A percentile compares a stretch with the other conserved stretches of the same genome.
phyloP scores from a whole-genome alignment of 37 sponge, comb jelly and placozoan species.

The Agelas oroides region DNA sequence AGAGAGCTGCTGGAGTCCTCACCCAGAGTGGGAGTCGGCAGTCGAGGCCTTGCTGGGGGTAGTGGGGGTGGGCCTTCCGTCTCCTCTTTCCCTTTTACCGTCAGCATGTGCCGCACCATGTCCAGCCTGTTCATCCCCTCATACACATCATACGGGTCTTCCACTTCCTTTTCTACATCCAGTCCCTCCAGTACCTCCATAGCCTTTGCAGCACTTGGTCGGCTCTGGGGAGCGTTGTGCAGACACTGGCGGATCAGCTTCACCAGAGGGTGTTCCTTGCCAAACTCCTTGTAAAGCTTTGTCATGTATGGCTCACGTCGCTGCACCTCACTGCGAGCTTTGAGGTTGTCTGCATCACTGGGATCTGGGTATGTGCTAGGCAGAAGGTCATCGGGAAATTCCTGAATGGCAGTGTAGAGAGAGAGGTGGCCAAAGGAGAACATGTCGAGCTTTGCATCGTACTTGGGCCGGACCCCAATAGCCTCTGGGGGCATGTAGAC shows the following conservation, averaged over 20 bases:
- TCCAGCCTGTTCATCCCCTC: background rate
- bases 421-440: slow-evolving; percentile 39
- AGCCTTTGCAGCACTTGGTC: background rate
- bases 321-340: slow-evolving; percentile 14
- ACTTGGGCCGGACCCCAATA: background rate
- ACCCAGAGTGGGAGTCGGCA: too few relatives aligned
- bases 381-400: slow-evolving; percentile 5
- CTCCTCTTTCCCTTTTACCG: background rate
- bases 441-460: slow-evolving; percentile 9
- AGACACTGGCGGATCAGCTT: slow-evolving; percentile 10
- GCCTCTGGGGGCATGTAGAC: slow-evolving; percentile 44
- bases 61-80: too few relatives aligned
- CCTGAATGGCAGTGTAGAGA: slow-evolving; percentile 8
- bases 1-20: too few relatives aligned
- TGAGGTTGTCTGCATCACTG: background rate
- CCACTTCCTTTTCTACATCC: background rate
- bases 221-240: background rate
- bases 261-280: background rate
- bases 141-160: background rate
- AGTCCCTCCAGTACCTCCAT: background rate
- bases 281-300: background rate
- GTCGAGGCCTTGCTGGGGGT: too few relatives aligned
- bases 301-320: slow-evolving; percentile 16
- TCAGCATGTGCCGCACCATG: background rate
- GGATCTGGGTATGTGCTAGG: slow-evolving; percentile 17